Evolutionary conservation across 1,140 invertebrate genomes (phyloP).

Genomic region (Parapsyche elsis): DNA sequence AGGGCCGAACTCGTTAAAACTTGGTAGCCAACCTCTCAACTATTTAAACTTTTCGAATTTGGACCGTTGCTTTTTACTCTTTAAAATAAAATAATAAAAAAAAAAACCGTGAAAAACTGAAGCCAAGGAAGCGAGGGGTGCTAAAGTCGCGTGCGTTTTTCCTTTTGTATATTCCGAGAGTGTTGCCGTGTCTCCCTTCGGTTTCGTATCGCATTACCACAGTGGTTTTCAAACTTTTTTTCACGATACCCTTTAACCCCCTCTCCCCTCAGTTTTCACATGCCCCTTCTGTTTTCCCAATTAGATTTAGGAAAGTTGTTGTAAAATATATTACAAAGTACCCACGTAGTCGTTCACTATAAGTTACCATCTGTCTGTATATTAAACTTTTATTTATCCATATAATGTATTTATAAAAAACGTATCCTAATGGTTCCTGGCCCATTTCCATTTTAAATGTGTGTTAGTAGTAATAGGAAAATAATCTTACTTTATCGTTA

Average conservation of each 20-base stretch:
- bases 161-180: conserved; percentile 20
- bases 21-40: conserved; percentile 10
- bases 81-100: background rate
- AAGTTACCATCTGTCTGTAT: too few relatives aligned
- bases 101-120: background rate
- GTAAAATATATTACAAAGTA: too few relatives aligned
- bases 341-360: too few relatives aligned
- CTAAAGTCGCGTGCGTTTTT: background rate
- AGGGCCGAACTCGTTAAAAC: conserved; percentile 38
- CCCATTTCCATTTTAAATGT: too few relatives aligned
- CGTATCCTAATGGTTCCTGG: too few relatives aligned
- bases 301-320: too few relatives aligned
- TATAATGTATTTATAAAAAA: too few relatives aligned
- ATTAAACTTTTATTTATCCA: too few relatives aligned
- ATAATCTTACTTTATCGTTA: too few relatives aligned
- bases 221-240: conserved; percentile 20
- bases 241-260: background rate
- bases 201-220: background rate
- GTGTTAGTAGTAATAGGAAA: too few relatives aligned
- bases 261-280: background rate
- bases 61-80: conserved; percentile 9
- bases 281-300: background rate
- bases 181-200: conserved; percentile 17
- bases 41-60: conserved; percentile 41
- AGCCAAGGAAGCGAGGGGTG: background rate